A percentile compares a stretch with the other conserved stretches of the same genome.
phyloP scores from a whole-genome alignment of 2,888 invertebrate species.

The Eristalis intricaria region DNA sequence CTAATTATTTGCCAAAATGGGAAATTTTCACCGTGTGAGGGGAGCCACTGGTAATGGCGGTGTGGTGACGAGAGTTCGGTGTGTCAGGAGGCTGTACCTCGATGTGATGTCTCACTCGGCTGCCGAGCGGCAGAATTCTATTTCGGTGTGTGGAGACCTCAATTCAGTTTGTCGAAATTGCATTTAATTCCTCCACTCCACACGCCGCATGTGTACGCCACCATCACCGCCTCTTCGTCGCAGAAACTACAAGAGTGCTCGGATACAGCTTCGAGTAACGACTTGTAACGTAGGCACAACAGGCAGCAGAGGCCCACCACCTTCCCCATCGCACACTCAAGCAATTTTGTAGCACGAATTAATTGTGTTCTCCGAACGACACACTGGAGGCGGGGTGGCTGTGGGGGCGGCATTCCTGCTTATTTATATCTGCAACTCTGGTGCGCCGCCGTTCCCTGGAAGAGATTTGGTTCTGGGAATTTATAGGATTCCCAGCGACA shows the following conservation, averaged over 20 bases:
- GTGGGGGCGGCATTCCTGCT: constrained; percentile 44
- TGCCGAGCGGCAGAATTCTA: constrained; percentile 1
- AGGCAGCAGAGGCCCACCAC: constrained; percentile 1
- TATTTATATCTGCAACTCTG: constrained; percentile 53
- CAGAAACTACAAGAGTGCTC: not conserved
- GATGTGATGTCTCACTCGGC: constrained; percentile 46
- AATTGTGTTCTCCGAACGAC: constrained; percentile 54
- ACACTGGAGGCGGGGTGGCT: constrained; percentile 5
- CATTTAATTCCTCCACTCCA: constrained; percentile 27
- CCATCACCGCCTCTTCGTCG: not conserved
- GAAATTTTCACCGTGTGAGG: constrained; percentile 48
- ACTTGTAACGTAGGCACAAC: constrained; percentile 29
- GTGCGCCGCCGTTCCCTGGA: constrained; percentile 27
- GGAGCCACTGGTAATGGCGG: constrained; percentile 2
- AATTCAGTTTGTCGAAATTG: constrained; percentile 29
- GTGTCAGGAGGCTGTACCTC: constrained; percentile 26
- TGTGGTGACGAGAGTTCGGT: constrained; percentile 2
- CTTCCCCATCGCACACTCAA: not conserved
- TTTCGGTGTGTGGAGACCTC: constrained; percentile 9
- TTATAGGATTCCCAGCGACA: constrained; percentile 42
- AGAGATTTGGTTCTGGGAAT: constrained; percentile 58
- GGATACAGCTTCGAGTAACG: constrained; percentile 26
- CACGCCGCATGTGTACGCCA: not conserved
- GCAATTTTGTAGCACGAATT: constrained; percentile 51
- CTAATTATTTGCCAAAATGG: constrained; percentile 71